Evolutionary conservation across 2,888 invertebrate genomes (phyloP), one percentile per base, ranked within the genome.

Genomic region (Clanis bilineata): DNA sequence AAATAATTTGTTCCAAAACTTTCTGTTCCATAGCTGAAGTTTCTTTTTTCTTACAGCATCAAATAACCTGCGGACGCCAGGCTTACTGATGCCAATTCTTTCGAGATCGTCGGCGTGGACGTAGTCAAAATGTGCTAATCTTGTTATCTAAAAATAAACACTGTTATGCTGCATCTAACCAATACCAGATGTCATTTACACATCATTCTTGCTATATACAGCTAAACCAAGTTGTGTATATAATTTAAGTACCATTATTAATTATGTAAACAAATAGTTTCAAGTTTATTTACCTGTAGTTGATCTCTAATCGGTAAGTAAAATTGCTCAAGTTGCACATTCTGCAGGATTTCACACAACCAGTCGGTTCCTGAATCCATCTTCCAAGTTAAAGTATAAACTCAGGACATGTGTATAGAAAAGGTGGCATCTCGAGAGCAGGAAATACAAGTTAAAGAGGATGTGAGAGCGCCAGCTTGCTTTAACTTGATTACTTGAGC

Each of bases 41-140:
- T 97, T 95, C 81, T 95, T 95, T 87, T 98, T 98, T 73, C 98
- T 97, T 1, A 98, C 97, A 10, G 98, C 96, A 87, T 98, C 98
- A 80, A 99, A 90, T 12, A 99, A 91, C 59, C 99, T 93, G 38
- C 98, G 93, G 3, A 97, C 95, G 2, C 98, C 99, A 58, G 99
- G 99, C 82, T 97, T 97, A 56, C 98, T 97, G 79, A 99, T 94
- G 1, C 99, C 99, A 79, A 98, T 96, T 78, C 97, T 96, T 80
- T 98, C 98, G 77, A 99, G 93, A 88, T 99, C 99, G 71, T 98
- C 98, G 0, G 96, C 93, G 76, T 97, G 97, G n/a, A 99, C 99
- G 94, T 97, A 98, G 76, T 99, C 98, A 84, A 99, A 99, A 89
- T 99, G 99, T 58, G 98, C 96, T 74, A 99, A 87, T 64, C 98